phyloP scores from a whole-genome alignment of 2,113 vertebrate genomes.

The Tamias sibiricus region DNA sequence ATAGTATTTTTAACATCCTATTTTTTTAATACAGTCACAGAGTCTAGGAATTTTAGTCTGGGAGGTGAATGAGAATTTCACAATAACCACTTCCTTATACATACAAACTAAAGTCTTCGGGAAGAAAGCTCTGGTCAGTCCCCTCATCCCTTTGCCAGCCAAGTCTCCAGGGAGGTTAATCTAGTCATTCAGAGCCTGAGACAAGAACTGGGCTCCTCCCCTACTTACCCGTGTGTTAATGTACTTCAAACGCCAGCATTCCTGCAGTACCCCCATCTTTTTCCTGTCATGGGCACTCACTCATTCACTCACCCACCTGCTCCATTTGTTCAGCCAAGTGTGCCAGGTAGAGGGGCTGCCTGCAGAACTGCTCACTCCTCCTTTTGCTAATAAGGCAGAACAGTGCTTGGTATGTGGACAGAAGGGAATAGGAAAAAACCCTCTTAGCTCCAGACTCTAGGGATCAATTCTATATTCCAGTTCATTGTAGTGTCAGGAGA shows the following conservation, averaged over 20 bases:
- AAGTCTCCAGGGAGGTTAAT: not conserved
- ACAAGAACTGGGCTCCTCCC: not conserved
- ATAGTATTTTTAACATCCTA: not conserved
- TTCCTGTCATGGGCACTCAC: not conserved
- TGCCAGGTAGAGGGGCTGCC: not conserved
- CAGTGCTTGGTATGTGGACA: not conserved
- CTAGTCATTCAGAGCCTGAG: not conserved
- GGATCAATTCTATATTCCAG: not conserved
- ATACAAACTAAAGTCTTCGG: not conserved
- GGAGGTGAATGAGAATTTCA: not conserved
- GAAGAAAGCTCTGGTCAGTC: not conserved
- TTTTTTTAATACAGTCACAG: not conserved
- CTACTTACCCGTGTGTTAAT: not conserved
- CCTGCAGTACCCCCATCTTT: not conserved
- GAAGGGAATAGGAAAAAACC: not conserved
- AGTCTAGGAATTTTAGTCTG: not conserved
- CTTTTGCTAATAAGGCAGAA: not conserved
- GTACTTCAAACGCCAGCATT: not conserved
- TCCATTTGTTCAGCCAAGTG: not conserved
- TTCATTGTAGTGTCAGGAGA: not conserved
- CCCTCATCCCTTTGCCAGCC: not conserved
- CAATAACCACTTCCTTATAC: not conserved
- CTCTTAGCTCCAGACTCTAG: not conserved
- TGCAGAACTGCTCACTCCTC: accelerated
- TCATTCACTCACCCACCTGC: not conserved